A percentile compares a stretch with the other conserved stretches of the same genome.
These are phyloP conservation scores for Laticauda colubrina DNA, from an alignment of 2,113 vertebrate species.

Conservation along the genomic window DNA sequence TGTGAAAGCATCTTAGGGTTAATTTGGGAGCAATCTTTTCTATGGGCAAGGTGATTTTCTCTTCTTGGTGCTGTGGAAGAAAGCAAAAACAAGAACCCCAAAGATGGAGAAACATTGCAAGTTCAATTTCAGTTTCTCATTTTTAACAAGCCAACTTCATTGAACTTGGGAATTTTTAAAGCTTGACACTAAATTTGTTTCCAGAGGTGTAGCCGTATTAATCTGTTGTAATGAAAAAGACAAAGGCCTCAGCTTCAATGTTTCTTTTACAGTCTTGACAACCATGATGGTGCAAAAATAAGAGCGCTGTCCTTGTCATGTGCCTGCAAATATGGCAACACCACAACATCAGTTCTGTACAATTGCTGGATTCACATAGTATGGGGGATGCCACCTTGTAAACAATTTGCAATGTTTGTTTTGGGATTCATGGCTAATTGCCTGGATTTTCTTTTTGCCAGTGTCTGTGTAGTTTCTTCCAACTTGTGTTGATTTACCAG, in stretches of 20 bases:
- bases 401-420: constrained; percentile 18
- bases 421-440: neutral
- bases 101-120: neutral
- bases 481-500: neutral
- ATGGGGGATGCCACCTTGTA: neutral
- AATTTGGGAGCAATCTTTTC: neutral
- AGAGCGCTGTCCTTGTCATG: neutral
- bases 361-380: neutral
- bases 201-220: neutral
- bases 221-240: neutral
- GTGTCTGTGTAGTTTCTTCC: neutral
- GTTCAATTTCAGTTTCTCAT: neutral
- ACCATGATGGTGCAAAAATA: neutral
- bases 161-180: neutral
- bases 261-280: neutral
- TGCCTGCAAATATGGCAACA: neutral
- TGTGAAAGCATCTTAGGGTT: neutral
- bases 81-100: neutral
- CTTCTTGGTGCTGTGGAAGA: neutral
- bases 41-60: no score
- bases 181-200: neutral
- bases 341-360: neutral
- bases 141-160: neutral
- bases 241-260: neutral
- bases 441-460: constrained; percentile 17